Evolutionary conservation across 2,113 vertebrate species (phyloP).

Genomic region (Brachionichthys hirsutus): DNA sequence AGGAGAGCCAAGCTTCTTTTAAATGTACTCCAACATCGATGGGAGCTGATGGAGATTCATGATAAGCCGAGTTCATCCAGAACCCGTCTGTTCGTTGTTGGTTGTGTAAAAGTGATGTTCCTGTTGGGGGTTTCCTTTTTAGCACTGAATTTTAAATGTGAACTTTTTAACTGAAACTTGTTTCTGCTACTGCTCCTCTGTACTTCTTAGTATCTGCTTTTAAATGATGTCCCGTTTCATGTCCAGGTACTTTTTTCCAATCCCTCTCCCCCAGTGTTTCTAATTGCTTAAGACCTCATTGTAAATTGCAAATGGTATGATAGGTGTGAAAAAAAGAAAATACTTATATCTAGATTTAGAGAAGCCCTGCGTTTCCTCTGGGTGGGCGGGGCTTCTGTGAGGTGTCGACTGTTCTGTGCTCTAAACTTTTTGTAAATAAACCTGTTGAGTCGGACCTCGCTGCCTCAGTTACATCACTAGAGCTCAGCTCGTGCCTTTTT

Average conservation of each 20-base stretch:
- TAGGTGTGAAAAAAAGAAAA: slow-evolving; percentile 6
- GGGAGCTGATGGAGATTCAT: slow-evolving; percentile 15
- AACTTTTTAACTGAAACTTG: slow-evolving; percentile 20
- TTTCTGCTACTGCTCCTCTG: slow-evolving; percentile 18
- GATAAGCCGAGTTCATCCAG: not conserved
- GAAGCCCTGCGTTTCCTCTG: slow-evolving; percentile 34
- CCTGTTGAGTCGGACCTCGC: slow-evolving; percentile 18
- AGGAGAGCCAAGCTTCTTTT: not conserved
- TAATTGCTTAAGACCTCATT: slow-evolving; percentile 30
- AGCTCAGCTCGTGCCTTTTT: too few relatives aligned
- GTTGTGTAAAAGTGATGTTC: slow-evolving; percentile 49
- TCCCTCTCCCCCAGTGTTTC: slow-evolving; percentile 24
- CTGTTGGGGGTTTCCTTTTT: slow-evolving; percentile 56
- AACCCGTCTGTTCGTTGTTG: slow-evolving; percentile 16
- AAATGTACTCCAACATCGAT: slow-evolving; percentile 48
- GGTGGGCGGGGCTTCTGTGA: slow-evolving; percentile 21
- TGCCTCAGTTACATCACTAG: too few relatives aligned
- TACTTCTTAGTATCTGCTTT: slow-evolving; percentile 26
- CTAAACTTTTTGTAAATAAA: slow-evolving; percentile 65
- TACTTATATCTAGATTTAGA: slow-evolving; percentile 31
- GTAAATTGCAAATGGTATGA: slow-evolving; percentile 55
- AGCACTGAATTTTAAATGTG: slow-evolving; percentile 41
- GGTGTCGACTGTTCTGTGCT: slow-evolving; percentile 45
- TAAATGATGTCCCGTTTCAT: slow-evolving; percentile 8
- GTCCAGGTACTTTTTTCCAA: slow-evolving; percentile 8